These are phyloP conservation scores for Podarcis raffonei DNA, from an alignment of 2,113 vertebrate species.

Conservation along the genomic window DNA sequence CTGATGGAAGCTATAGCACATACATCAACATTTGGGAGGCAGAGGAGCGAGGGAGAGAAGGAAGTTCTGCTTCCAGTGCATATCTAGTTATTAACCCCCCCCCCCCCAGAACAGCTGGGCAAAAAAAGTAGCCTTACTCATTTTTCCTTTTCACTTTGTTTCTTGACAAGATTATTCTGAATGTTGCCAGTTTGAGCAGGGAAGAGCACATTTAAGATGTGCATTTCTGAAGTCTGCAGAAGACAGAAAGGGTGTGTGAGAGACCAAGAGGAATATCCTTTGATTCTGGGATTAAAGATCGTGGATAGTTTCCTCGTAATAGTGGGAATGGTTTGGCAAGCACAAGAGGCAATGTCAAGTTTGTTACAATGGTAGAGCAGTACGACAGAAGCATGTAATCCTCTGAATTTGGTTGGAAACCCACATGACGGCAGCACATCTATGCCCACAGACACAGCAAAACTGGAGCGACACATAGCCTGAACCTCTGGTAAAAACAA, in stretches of 20 bases:
- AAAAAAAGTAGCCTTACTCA: too few species aligned
- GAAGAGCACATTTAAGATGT: neutral
- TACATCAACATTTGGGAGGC: too few species aligned
- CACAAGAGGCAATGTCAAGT: neutral
- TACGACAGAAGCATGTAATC: neutral
- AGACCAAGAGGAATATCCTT: neutral
- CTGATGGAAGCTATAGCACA: too few species aligned
- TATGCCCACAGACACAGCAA: neutral
- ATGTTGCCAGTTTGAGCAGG: neutral
- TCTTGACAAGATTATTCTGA: neutral
- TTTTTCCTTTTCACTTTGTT: neutral
- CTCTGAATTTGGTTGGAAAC: neutral
- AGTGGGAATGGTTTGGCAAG: neutral
- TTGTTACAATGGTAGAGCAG: neutral
- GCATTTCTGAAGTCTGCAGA: neutral
- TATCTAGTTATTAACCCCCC: neutral
- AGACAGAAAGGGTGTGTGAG: neutral
- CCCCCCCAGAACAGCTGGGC: neutral
- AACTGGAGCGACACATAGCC: neutral
- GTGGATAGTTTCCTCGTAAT: neutral
- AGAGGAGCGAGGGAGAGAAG: too few species aligned
- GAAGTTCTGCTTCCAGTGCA: neutral
- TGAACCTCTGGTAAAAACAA: neutral
- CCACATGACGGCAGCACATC: neutral
- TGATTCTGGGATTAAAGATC: neutral